Percentiles rank a stretch among this genome's conserved stretches.
Evolutionary conservation across 2,113 vertebrate genomes (phyloP).

Genomic region (Varanus komodoensis): DNA sequence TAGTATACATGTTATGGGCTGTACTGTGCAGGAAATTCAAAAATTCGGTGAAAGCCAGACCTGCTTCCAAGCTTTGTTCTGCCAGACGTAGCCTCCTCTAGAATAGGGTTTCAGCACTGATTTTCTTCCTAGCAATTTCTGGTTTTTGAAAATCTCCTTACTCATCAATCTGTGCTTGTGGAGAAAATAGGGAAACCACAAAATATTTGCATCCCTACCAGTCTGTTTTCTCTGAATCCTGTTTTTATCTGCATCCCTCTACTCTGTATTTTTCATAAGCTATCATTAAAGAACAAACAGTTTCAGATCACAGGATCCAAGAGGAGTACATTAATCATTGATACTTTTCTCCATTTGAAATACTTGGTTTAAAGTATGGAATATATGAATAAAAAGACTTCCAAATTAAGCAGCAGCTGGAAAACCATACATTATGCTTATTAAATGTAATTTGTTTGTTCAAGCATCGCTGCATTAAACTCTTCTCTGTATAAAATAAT

Average conservation of each 20-base stretch:
- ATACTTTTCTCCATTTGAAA: constrained; percentile 24
- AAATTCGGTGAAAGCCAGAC: constrained; percentile 43
- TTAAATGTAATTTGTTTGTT: constrained; percentile 12
- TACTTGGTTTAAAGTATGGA: constrained; percentile 35
- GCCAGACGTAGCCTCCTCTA: constrained; percentile 61
- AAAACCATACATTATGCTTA: constrained; percentile 21
- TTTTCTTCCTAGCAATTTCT: constrained; percentile 75
- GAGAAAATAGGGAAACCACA: constrained; percentile 71
- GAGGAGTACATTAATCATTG: constrained; percentile 44
- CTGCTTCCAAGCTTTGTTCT: constrained; percentile 59
- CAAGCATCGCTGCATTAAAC: constrained; percentile 1
- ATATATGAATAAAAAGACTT: constrained; percentile 45
- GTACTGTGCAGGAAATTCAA: constrained; percentile 42
- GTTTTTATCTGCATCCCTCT: constrained; percentile 70
- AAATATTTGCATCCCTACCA: constrained; percentile 34
- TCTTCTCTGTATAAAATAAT: constrained; percentile 3
- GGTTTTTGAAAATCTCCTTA: constrained; percentile 80
- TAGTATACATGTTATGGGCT: constrained; percentile 12
- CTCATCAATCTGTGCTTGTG: constrained; percentile 75
- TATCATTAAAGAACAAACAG: constrained; percentile 67
- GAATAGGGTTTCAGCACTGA: constrained; percentile 57
- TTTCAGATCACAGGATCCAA: constrained; percentile 39
- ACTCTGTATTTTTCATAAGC: constrained; percentile 57
- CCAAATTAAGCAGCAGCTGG: constrained; percentile 29
- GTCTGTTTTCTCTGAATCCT: constrained; percentile 59